phyloP scores from a whole-genome alignment of 2,797 vertebrate genomes.

The Neosalanx taihuensis region DNA sequence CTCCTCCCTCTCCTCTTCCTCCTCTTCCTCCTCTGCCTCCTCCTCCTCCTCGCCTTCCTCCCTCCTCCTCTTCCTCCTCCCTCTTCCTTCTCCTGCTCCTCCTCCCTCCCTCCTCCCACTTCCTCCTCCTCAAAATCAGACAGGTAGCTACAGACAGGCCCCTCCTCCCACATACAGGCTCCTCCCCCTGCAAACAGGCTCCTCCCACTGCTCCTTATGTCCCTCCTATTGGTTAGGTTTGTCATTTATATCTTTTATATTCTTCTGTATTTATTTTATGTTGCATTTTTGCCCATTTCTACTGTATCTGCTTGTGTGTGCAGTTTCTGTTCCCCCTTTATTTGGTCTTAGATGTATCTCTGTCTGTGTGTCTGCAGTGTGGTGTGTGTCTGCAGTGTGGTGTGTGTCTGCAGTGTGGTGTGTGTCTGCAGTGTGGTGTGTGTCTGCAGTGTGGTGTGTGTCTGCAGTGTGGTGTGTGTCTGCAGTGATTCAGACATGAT shows the following conservation, averaged over 20 bases:
- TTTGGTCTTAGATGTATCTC: conserved; percentile 42
- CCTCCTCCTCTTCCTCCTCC: conserved; percentile 46
- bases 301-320: conserved; percentile 77
- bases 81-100: conserved; percentile 39
- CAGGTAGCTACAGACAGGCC: not conserved
- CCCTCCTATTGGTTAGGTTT: conserved; percentile 47
- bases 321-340: conserved; percentile 62
- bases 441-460: too few relatives aligned
- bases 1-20: too few relatives aligned
- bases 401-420: too few relatives aligned
- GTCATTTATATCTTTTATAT: conserved; percentile 68
- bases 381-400: conserved; percentile 26
- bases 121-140: conserved; percentile 42
- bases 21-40: too few relatives aligned
- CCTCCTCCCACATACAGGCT: conserved; percentile 40
- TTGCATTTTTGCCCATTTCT: conserved; percentile 71
- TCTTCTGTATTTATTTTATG: conserved; percentile 56
- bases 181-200: conserved; percentile 11
- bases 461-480: too few relatives aligned
- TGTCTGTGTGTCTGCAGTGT: conserved; percentile 38
- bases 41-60: too few relatives aligned
- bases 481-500: conserved; percentile 42
- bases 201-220: conserved; percentile 57
- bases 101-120: conserved; percentile 45
- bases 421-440: too few relatives aligned